Base-by-base conservation (phyloP, 2,797 vertebrate species). In the Scomberomorus guttatus region DNA sequence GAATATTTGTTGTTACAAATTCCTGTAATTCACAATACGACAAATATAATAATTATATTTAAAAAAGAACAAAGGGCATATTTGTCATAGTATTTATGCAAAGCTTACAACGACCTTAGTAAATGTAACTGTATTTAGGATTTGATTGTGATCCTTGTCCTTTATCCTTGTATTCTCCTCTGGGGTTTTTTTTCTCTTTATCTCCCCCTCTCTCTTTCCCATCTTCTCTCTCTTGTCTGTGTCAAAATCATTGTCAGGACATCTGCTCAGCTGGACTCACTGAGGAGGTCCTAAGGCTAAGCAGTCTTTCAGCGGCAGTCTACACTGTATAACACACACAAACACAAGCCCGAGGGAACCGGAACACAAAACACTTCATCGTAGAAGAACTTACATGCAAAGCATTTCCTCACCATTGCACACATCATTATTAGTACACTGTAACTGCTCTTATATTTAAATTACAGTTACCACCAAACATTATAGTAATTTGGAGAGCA, bases 251-350 rank as follows among this genome's bases (percentile, higher is more conserved):
- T 55, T 60, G 58, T 73, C 48, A 58, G 42, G 32, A 67, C 79
- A 86, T 86, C 81, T 81, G 80, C 50, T 79, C 70, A 81, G 69
- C 61, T 68, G n/a, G 44, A 83, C 54, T 69, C 56, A 66, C 51
- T 66, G 48, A 66, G 25, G 59, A 62, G 20, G 17, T 71, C 80
- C 51, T 62, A 20, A 50, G 52, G 57, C 32, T 59, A 64, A 62
- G 29, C 7, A 67, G 52, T 67, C 79, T 66, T 63, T 83, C 72
- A 79, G 39, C 74, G 72, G 73, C 18, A 63, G 39, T 75, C 32
- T 22, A 72, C 18, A 57, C 27, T 70, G 34, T 63, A 52, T 46
- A 63, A 76, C 22, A 66, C 70, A 79, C 66, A 78, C 66, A 77
- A 51, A 69, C 75, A 81, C 9, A 20, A 70, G 79, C 39, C 64